phyloP scores from a whole-genome alignment of 2,888 invertebrate species.

The Himalopsyche kuldschensis region DNA sequence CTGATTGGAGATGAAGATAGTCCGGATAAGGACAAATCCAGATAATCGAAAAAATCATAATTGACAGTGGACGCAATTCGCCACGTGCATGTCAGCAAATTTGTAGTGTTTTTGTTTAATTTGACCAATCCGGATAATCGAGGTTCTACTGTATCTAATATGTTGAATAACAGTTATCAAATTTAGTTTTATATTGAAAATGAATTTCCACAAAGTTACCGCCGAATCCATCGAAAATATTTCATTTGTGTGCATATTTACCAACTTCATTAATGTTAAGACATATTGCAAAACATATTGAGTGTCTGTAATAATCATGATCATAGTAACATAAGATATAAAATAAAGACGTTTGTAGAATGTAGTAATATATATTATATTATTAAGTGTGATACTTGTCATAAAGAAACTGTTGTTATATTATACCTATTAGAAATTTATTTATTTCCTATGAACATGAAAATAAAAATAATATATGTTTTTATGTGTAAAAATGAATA shows the following conservation, averaged over 20 bases:
- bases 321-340: neutral
- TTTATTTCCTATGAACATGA: neutral
- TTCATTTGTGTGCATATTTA: neutral
- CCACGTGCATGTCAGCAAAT: no score
- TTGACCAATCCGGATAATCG: no score
- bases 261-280: neutral
- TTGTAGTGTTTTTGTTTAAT: no score
- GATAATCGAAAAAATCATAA: no score
- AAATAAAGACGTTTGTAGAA: neutral
- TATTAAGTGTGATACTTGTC: neutral
- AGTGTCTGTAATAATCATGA: neutral
- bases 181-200: no score
- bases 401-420: neutral
- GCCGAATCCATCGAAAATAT: no score
- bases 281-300: neutral
- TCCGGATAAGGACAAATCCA: no score
- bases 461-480: neutral
- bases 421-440: neutral
- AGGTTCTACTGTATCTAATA: no score
- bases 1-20: no score
- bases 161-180: no score
- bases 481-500: neutral
- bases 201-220: no score
- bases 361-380: neutral
- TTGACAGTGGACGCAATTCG: no score